A percentile compares a stretch with the other conserved stretches of the same genome.
Conservation (phyloP, 1,140 invertebrate genomes). For the Ceratina australensis region DNA sequence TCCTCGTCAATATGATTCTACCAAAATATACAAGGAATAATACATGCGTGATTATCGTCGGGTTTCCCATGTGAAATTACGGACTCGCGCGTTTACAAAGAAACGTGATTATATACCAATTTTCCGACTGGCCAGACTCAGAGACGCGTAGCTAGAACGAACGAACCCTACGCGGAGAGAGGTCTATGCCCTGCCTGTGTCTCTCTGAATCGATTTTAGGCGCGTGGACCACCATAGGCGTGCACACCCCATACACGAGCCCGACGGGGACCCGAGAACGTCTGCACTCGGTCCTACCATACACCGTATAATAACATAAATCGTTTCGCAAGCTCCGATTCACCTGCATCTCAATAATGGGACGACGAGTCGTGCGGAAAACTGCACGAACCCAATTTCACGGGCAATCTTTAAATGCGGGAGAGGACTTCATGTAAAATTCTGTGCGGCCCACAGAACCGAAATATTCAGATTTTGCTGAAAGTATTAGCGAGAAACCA, state of each 20-base stretch:
- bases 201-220: constrained; percentile 70
- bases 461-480: no score
- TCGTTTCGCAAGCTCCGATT: constrained; percentile 2
- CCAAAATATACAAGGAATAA: no score
- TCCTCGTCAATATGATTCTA: no score
- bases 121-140: background rate
- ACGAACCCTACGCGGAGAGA: constrained; percentile 53
- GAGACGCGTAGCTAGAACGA: constrained; percentile 52
- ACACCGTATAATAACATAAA: background rate
- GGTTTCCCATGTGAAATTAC: no score
- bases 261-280: constrained; percentile 15
- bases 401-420: background rate
- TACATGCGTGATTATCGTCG: no score
- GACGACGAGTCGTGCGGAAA: constrained; percentile 1
- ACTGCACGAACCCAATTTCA: background rate
- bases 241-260: constrained; percentile 40
- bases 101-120: background rate
- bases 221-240: constrained; percentile 64
- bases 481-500: no score
- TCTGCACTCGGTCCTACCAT: background rate
- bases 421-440: no score
- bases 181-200: constrained; percentile 68
- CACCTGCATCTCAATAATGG: constrained; percentile 9
- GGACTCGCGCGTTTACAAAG: no score
- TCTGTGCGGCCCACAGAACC: no score